Base-by-base conservation (phyloP, 2,113 vertebrate genomes). In the Camelus dromedarius region DNA sequence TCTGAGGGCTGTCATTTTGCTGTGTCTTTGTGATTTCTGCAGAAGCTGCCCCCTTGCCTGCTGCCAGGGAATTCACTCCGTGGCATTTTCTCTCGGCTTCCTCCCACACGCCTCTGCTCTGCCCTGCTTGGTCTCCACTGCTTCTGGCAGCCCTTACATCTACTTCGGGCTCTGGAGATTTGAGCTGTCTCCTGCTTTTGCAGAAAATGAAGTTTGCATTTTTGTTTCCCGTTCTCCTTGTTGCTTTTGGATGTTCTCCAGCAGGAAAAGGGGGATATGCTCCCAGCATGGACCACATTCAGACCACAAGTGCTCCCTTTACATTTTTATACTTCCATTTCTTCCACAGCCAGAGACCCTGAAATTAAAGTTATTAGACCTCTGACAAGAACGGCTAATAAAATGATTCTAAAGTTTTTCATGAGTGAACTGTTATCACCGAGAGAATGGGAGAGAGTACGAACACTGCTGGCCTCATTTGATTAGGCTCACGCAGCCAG, bases 231-330 rank as follows among this genome's bases (percentile, higher is more conserved):
- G 66, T 96, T 93, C 89, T 95, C 56, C 80, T 77, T 97, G 96
- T 93, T 97, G 93, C 93, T 93, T 84, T 97, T 97, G 97, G 96
- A 96, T 83, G 75, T 26, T 87, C 50, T 97, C 97, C 96, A 98
- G 83, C 35, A 38, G 42, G 73, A 85, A 79, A 96, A 89, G 62
- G 93, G 84, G 93, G 89, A 30, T 86, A 80, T 54, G 58, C 72
- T 96, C 77, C 89, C 85, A 79, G 66, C 64, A 10, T 1, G 46
- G 89, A 94, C 93, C 72, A 46, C 35, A 56, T 95, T 96, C 88
- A 96, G 91, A 95, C 93, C 97, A 89, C 77, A 95, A 95, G 62
- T 91, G 84, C 91, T 91, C 93, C 89, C 89, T 88, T 93, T 83
- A 60, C 46, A 64, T 93, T 92, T 95, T 86, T 90, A 89, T 95